Evolutionary conservation across 2,113 vertebrate species (phyloP).

Genomic region (Scomber colias): DNA sequence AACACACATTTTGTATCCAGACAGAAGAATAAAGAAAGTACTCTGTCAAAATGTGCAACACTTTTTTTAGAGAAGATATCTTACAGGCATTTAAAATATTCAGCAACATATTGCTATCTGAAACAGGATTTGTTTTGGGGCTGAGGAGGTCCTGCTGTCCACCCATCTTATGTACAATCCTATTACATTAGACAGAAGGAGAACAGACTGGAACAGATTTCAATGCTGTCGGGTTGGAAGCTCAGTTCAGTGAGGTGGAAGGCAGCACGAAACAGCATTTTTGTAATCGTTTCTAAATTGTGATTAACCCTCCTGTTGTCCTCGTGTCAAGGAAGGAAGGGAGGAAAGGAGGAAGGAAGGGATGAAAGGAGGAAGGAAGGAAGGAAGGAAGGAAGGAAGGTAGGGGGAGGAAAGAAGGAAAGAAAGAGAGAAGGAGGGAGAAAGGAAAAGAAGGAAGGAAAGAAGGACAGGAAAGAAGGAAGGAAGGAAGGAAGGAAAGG

Average conservation of each 20-base stretch:
- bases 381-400: too few species aligned
- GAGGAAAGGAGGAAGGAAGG: too few species aligned
- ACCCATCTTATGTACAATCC: neutral
- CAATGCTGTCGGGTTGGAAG: neutral
- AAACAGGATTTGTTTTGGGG: constrained; percentile 38
- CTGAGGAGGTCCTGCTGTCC: constrained; percentile 19
- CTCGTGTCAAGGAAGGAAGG: too few species aligned
- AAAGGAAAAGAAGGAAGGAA: too few species aligned
- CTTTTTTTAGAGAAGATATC: constrained; percentile 9
- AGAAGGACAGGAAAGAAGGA: too few species aligned
- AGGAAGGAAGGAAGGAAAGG: too few species aligned
- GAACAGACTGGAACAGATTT: neutral
- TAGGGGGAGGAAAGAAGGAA: too few species aligned
- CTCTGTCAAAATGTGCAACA: neutral
- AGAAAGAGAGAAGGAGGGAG: too few species aligned
- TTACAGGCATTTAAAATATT: constrained; percentile 26
- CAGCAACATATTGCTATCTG: constrained; percentile 20
- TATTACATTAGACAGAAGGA: constrained; percentile 7
- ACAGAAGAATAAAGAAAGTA: neutral
- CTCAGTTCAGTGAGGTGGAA: constrained; percentile 4
- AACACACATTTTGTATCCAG: too few species aligned
- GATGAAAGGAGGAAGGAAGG: too few species aligned
- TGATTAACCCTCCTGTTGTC: neutral
- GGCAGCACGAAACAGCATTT: neutral
- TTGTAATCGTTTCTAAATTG: neutral